Conservation (phyloP, 2,797 vertebrate genomes). For the Odontamblyopus lacepedii region DNA sequence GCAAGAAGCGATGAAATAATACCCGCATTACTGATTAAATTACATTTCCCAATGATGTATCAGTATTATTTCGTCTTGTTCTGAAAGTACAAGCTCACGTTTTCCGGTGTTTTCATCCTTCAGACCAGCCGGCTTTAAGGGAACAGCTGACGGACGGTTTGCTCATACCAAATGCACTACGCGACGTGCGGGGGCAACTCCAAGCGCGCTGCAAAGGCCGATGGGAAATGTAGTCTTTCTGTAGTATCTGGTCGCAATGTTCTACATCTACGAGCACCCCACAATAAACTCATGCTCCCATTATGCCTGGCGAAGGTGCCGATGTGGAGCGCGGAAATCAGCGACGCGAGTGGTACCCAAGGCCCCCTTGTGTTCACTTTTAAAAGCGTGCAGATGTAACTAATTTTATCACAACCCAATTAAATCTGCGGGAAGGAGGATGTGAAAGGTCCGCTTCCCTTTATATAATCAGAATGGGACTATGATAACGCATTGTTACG, state of each 20-base stretch:
- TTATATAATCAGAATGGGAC: neutral
- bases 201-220: neutral
- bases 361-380: slow-evolving; percentile 1
- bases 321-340: slow-evolving; percentile 74
- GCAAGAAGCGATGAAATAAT: no score
- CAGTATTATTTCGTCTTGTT: slow-evolving; percentile 29
- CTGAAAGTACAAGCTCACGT: slow-evolving; percentile 24
- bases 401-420: neutral
- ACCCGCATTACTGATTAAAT: no score
- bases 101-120: slow-evolving; percentile 15
- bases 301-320: slow-evolving; percentile 45
- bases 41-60: neutral
- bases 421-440: neutral
- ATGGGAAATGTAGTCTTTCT: slow-evolving; percentile 55
- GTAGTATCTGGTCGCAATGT: rapidly evolving
- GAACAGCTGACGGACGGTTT: slow-evolving; percentile 44
- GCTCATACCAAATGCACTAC: slow-evolving; percentile 14
- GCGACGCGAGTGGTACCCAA: slow-evolving; percentile 1
- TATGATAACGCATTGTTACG: neutral
- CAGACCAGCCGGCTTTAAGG: slow-evolving; percentile 18
- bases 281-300: slow-evolving; percentile 58
- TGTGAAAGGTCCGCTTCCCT: neutral
- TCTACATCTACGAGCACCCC: rapidly evolving
- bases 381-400: neutral
- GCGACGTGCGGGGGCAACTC: slow-evolving; percentile 33